Evolutionary conservation across 2,797 vertebrate species (phyloP).

Genomic region (Petrocephalus sullivani): DNA sequence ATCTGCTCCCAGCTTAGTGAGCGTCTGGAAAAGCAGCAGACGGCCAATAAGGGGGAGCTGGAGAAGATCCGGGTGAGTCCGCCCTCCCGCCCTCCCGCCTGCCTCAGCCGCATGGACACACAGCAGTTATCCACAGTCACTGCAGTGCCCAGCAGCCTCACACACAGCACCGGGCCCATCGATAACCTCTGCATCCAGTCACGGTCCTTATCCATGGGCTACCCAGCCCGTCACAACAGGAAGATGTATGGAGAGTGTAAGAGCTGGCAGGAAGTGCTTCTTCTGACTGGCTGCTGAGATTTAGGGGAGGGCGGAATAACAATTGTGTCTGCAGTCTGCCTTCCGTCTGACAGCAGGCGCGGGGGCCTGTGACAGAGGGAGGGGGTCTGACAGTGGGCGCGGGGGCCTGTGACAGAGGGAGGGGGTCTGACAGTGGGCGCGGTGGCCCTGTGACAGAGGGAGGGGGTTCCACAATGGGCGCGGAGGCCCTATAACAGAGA

Average conservation of each 20-base stretch:
- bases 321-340: not conserved
- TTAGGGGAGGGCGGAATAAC: not conserved
- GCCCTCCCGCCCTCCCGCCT: not conserved
- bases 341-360: not conserved
- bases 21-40: slow-evolving; percentile 93
- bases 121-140: not conserved
- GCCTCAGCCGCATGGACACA: slow-evolving; percentile 18
- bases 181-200: not conserved
- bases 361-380: not conserved
- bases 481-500: too few relatives aligned
- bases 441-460: too few relatives aligned
- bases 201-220: not conserved
- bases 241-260: not conserved
- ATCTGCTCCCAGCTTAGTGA: slow-evolving; percentile 98
- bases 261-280: not conserved
- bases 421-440: too few relatives aligned
- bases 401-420: too few relatives aligned
- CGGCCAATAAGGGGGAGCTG: slow-evolving; percentile 83
- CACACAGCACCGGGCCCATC: not conserved
- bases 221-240: not conserved
- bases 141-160: not conserved
- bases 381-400: too few relatives aligned
- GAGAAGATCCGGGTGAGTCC: slow-evolving; percentile 91
- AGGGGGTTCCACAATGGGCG: too few relatives aligned
- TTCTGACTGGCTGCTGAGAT: not conserved